phyloP scores from a whole-genome alignment of 2,888 invertebrate species.

The Kuschelorhynchus macadamiae region DNA sequence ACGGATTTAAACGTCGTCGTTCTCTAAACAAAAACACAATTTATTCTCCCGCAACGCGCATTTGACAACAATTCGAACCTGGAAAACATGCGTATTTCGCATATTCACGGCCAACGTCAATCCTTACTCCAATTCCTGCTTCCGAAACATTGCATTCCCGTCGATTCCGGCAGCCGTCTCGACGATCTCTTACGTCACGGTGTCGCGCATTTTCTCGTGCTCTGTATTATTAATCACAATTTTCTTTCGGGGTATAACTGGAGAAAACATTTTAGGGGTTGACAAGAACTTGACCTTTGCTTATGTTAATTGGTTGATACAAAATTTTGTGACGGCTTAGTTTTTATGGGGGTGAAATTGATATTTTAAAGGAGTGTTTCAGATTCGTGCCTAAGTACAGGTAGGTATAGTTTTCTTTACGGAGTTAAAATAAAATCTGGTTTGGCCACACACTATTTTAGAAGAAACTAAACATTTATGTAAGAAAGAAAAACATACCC shows the following conservation, averaged over 20 bases:
- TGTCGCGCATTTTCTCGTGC: conserved; percentile 21
- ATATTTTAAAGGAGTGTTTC: conserved; percentile 14
- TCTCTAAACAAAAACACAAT: too few relatives aligned
- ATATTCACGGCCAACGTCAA: conserved; percentile 21
- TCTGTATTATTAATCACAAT: conserved; percentile 6
- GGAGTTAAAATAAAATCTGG: background rate
- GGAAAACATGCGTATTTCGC: conserved; percentile 40
- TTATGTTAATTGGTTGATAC: background rate
- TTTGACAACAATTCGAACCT: conserved; percentile 2
- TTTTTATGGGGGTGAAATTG: conserved; percentile 25
- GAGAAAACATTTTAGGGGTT: too few relatives aligned
- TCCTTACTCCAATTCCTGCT: conserved; percentile 1
- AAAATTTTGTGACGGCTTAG: background rate
- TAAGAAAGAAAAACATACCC: too few relatives aligned
- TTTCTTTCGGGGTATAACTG: background rate
- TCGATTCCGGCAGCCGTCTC: conserved; percentile 27
- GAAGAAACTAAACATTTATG: too few relatives aligned
- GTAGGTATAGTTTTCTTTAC: conserved; percentile 3
- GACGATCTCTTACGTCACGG: conserved; percentile 17
- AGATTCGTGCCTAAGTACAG: background rate
- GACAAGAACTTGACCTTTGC: conserved; percentile 1
- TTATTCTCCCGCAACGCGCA: background rate
- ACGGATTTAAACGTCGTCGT: too few relatives aligned
- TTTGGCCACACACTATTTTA: background rate
- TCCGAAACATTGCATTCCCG: conserved; percentile 34